Conservation (phyloP, 2,797 vertebrate species). For the Acrossocheilus fasciatus region DNA sequence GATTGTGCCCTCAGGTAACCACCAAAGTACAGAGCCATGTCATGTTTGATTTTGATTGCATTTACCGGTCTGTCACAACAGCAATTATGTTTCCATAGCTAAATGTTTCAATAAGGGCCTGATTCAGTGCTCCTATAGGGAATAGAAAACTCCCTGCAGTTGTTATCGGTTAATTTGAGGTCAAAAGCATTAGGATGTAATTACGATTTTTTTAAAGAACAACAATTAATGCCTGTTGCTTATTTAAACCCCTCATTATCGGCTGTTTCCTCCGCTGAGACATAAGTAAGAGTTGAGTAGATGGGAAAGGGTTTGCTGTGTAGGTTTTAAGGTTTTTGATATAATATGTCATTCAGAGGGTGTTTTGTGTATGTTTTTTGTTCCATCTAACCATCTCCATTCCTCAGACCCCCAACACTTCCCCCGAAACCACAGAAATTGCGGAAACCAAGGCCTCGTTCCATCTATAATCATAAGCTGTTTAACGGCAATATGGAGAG, state of each 20-base stretch:
- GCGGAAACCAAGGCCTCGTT: constrained; percentile 98
- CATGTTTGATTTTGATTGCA: constrained; percentile 44
- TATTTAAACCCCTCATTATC: constrained; percentile 44
- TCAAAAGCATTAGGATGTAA: constrained; percentile 46
- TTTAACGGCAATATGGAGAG: constrained; percentile 99
- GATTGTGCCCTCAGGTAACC: constrained; percentile 29
- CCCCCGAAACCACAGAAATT: constrained; percentile 99
- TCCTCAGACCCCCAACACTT: constrained; percentile 95
- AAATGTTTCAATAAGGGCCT: constrained; percentile 13
- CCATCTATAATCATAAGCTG: constrained; percentile 98
- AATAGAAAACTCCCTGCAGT: constrained; percentile 41
- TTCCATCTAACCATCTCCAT: constrained; percentile 75
- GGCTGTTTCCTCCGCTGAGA: constrained; percentile 28
- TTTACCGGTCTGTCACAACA: constrained; percentile 50
- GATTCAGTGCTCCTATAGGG: constrained; percentile 7
- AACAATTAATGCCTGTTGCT: constrained; percentile 20
- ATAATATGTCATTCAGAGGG: constrained; percentile 45
- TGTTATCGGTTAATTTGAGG: constrained; percentile 58
- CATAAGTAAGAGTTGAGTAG: not conserved
- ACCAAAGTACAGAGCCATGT: constrained; percentile 38
- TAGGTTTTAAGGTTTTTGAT: constrained; percentile 23
- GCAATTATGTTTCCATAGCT: constrained; percentile 45
- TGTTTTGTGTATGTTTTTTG: constrained; percentile 60
- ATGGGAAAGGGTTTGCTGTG: not conserved
- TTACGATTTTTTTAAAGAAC: constrained; percentile 38